A percentile compares a stretch with the other conserved stretches of the same genome.
Evolutionary conservation across 2,888 invertebrate species (phyloP).

Genomic region (Meloe dianella): DNA sequence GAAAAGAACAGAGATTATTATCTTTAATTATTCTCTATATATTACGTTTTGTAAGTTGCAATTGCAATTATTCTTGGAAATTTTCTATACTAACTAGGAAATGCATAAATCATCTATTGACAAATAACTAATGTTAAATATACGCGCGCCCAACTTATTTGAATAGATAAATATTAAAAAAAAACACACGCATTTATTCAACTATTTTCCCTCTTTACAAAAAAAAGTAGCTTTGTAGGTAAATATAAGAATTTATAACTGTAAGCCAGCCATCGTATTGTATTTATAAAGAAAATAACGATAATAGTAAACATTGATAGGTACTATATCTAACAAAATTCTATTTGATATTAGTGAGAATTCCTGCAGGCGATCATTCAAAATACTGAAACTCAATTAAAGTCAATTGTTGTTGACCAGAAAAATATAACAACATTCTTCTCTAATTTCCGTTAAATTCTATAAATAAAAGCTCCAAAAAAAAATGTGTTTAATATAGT

Average conservation of each 20-base stretch:
- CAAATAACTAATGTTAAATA: not conserved
- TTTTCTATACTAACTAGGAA: not conserved
- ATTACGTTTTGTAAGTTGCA: no score
- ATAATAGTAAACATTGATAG: not conserved
- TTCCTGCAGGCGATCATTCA: not conserved
- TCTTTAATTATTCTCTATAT: no score
- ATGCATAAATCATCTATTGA: not conserved
- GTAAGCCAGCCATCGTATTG: not conserved
- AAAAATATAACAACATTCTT: not conserved
- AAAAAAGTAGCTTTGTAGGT: no score
- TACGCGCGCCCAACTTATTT: not conserved
- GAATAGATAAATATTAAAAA: not conserved
- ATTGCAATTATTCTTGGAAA: not conserved
- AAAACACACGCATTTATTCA: no score
- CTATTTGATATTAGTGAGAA: not conserved
- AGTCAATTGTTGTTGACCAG: not conserved
- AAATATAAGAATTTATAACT: not conserved
- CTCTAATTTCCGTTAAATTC: constrained; percentile 2
- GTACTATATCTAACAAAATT: not conserved
- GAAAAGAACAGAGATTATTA: no score
- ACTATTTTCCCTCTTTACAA: not conserved
- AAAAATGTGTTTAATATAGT: not conserved
- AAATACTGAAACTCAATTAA: not conserved
- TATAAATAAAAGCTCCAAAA: not conserved
- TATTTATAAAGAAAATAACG: not conserved